Evolutionary conservation across 2,797 vertebrate genomes (phyloP), one percentile per base, ranked within the genome.

Genomic region (Intellagama lesueurii): DNA sequence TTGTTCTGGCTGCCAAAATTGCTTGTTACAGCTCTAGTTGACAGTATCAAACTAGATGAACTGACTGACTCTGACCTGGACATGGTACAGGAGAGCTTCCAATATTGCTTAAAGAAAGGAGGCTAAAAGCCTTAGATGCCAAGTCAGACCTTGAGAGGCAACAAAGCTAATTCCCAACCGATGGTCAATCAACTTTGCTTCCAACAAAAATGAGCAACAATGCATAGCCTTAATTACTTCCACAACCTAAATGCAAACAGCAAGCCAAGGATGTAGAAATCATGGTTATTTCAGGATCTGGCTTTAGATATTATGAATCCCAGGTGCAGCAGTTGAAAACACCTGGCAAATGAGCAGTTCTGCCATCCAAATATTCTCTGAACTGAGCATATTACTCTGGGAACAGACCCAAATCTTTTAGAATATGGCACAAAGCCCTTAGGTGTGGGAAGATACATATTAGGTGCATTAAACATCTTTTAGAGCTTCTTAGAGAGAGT

Each of bases 401-500:
- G 60, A 90, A 84, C 9, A 88, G 81, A 40, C 86, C 72, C 66
- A 94, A 89, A 32, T 70, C 16, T 89, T 93, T 92, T 72, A 86
- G 72, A 93, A 88, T 89, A 86, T 49, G 35, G 35, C 64, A 91
- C 66, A 1, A 35, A 92, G 87, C 79, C 49, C 90, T 87, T 87
- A 92, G 86, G 80, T 83, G 72, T 87, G 35, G 70, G 92, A 92
- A 87, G 72, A 93, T 83, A 70, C 56, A 81, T 82, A 90, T 30
- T 93, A 19, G 56, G 26, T 85, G 90, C 73, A 88, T 88, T 88
- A 94, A 88, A 81, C 83, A 86, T 91, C 91, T 94, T 94, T 82
- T 85, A 89, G 64, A 90, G 44, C 90, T 94, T 89, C 52, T 92
- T 90, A 91, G 66, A 52, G 80, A 90, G 90, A 93, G 81, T 86